Base-by-base conservation (phyloP, 2,888 invertebrate species). In the Acronicta aceris region DNA sequence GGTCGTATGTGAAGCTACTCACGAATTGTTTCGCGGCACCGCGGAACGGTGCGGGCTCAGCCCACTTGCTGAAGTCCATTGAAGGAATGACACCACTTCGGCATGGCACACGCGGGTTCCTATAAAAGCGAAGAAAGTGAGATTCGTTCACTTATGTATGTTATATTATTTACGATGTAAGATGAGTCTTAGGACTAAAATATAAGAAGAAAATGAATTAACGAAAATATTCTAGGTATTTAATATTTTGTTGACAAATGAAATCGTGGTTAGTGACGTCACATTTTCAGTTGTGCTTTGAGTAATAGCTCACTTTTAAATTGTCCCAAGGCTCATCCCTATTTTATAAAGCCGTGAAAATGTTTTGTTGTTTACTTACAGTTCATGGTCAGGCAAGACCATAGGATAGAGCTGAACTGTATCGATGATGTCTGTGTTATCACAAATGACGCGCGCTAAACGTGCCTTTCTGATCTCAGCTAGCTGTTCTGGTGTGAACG, bases 21-120 rank as follows among this genome's bases (percentile, higher is more conserved):
- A 97, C 96, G 86, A 96, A 97, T 92, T 95, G 95, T 74, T 96
- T 95, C 47, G 92, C 89, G 15, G 86, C 67, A 38, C 89, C 89
- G 47, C 82, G 86, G 85, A 90, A 92, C 0, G 93, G 91, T 59
- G 95, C 89, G 42, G 95, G 95, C 84, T 98, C 98, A 16, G 98
- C 98, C 98, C 98, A 98, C 91, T 98, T 98, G 74, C 96, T 96
- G 81, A 98, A 96, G 91, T 98, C 98, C 82, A 98, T 97, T 62
- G 96, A 95, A 13, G 98, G 98, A 65, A 98, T 95, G 51, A 98
- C 95, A 71, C 98, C 98, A 82, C 98, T 98, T 89, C 97, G 96
- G 91, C 98, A 98, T 9, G 98, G 98, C 71, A 98, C 98, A 80
- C 98, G 96, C n/a, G 98, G 98, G 91, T 98, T 98, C 79, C 98